Evolutionary conservation across 1,140 invertebrate genomes (phyloP), one percentile per base, ranked within the genome.

Genomic region (Nylanderia fulva): DNA sequence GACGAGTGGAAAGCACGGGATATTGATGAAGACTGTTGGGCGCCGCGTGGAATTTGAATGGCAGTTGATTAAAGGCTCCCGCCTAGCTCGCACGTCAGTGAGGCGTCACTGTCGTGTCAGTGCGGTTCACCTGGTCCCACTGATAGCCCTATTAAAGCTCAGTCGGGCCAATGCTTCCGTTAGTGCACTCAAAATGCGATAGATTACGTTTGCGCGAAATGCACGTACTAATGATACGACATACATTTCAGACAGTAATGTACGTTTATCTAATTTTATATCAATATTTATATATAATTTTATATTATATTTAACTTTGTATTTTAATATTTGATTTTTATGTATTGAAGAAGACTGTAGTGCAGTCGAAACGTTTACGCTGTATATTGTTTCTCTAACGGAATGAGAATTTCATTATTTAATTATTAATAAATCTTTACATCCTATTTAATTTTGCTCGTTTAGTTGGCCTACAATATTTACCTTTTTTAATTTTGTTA

Each of bases 11-110:
- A 72, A 82, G 77, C 39, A 54, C n/a, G 77, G 66, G 66, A 82
- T 82, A 82, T 82, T 82, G 77, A 82, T 82, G 66, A 52, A 71
- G 52, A 82, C 77, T 82, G 77, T 82, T 82, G 66, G 77, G 52
- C 66, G 66, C 54, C 66, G 77, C 66, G 56, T 60, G 77, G 77
- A 82, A 82, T 82, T 82, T 82, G 77, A 82, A 82, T 82, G 77
- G 66, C 77, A 82, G 77, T 82, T 82, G 77, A 82, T 82, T 82
- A 82, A 82, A 82, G 66, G 66, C 52, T 39, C 54, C 77, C 56
- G 77, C 39, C 52, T 71, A 71, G 39, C 77, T 82, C 36, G 39
- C 77, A 82, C 66, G 77, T 82, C 77, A 80, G 63, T 56, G 76
- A 80, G 33, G 63, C 76, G 63, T 80, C 76, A 82, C 52, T 58